Percentiles rank a stretch among this genome's conserved stretches.
Evolutionary conservation across 2,113 vertebrate species (phyloP).

Genomic region (Gopherus flavomarginatus): DNA sequence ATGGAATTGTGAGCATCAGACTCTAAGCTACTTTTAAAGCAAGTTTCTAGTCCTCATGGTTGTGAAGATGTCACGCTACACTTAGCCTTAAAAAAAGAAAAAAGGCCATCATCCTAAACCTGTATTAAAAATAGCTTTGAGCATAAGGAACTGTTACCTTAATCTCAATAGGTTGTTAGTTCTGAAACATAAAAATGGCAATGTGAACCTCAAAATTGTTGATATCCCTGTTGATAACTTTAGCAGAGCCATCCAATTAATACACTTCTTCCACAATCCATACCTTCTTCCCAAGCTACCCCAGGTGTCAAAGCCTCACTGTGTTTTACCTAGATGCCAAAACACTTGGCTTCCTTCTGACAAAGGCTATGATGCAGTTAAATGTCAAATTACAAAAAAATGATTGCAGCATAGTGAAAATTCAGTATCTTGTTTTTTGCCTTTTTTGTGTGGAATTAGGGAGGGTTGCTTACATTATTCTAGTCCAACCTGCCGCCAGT

Average conservation of each 20-base stretch:
- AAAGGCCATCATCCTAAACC: not conserved
- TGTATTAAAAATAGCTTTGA: not conserved
- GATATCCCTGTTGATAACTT: not conserved
- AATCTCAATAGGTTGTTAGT: not conserved
- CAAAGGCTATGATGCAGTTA: not conserved
- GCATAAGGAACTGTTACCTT: not conserved
- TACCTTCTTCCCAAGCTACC: not conserved
- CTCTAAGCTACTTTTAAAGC: not conserved
- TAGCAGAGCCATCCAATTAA: not conserved
- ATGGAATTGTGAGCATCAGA: not conserved
- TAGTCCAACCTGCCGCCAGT: not conserved
- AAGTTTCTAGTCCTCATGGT: not conserved
- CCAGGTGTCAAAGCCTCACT: not conserved
- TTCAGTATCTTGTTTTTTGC: not conserved
- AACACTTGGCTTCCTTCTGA: not conserved
- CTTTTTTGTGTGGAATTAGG: not conserved
- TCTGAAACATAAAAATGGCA: not conserved
- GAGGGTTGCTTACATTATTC: not conserved
- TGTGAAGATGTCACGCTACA: fast-evolving
- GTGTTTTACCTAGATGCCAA: not conserved
- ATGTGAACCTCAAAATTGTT: not conserved
- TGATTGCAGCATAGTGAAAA: not conserved
- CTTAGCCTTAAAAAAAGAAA: not conserved
- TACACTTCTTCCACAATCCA: not conserved
- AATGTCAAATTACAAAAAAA: not conserved